Evolutionary conservation across 1,140 invertebrate genomes (phyloP), one percentile per base, ranked within the genome.

Genomic region (Choristoneura fumiferana): DNA sequence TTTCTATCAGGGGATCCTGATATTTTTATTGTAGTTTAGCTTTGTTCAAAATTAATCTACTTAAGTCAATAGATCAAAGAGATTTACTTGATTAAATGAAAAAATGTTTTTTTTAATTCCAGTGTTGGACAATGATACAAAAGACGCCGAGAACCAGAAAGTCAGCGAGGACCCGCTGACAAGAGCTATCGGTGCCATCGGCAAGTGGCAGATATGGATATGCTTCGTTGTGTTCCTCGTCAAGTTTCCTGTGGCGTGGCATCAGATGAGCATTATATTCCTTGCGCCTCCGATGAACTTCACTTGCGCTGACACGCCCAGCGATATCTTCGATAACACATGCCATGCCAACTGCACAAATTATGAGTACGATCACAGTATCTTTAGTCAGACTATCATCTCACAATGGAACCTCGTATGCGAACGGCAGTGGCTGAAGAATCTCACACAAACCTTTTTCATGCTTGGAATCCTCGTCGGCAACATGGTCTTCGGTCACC

Each of bases 371-470:
- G 91, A 95, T 58, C 90, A 87, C 9, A 90, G 82, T 15, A 80
- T 92, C 15, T 96, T 96, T 69, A 79, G 91, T 14, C 91, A 94
- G 64, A 95, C 94, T 0, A 94, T 95, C 4, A 83, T 93, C 14
- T 94, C 92, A 0, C 91, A 95, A 89, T 96, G 94, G 94, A 81
- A 95, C 77, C 89, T 96, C 5, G 91, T 95, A 0, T 96, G 95
- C 55, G 89, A 92, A 1, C 88, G 82, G 57, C 76, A 83, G 13
- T 92, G 93, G 77, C 77, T 95, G 45, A 91, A 92, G 9, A 94
- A 94, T 79, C 70, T 95, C 1, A 93, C 92, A 0, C 95, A 96
- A 72, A 93, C 93, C 1, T 90, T 93, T 14, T 94, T 94, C 45
- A 95, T 96, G 94, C 79, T 94, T 5, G 95, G 95, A 3, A 92